Evolutionary conservation across 2,113 vertebrate species (phyloP).

Genomic region (Melanocharis versteri): DNA sequence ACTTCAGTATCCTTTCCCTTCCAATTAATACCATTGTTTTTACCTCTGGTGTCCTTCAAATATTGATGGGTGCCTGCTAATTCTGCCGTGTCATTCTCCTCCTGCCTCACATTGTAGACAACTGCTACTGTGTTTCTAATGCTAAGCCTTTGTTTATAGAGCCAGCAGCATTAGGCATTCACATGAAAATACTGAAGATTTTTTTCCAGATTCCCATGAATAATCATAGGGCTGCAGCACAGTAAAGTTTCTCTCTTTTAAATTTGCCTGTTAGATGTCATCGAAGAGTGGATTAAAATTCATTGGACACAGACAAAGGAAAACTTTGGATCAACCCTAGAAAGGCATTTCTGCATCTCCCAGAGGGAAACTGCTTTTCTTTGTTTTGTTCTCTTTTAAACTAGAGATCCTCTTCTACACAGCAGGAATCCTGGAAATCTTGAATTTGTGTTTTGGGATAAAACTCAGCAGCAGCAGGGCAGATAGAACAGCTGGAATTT

Average conservation of each 20-base stretch:
- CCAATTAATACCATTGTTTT: neutral
- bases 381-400: neutral
- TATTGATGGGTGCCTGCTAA: neutral
- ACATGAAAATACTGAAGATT: neutral
- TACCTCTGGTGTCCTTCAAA: slow-evolving; percentile 19
- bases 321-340: neutral
- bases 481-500: neutral
- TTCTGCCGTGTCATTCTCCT: neutral
- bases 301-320: neutral
- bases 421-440: neutral
- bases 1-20: neutral
- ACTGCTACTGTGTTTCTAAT: neutral
- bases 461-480: neutral
- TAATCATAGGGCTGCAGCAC: neutral
- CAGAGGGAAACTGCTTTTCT: neutral
- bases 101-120: neutral
- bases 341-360: neutral
- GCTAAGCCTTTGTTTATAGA: neutral
- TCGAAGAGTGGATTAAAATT: slow-evolving; percentile 11
- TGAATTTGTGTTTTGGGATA: neutral
- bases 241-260: neutral
- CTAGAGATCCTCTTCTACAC: neutral
- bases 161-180: neutral
- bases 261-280: slow-evolving; percentile 17
- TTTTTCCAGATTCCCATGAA: neutral